Evolutionary conservation across 2,797 vertebrate genomes (phyloP).

Genomic region (Cossypha dichroa): DNA sequence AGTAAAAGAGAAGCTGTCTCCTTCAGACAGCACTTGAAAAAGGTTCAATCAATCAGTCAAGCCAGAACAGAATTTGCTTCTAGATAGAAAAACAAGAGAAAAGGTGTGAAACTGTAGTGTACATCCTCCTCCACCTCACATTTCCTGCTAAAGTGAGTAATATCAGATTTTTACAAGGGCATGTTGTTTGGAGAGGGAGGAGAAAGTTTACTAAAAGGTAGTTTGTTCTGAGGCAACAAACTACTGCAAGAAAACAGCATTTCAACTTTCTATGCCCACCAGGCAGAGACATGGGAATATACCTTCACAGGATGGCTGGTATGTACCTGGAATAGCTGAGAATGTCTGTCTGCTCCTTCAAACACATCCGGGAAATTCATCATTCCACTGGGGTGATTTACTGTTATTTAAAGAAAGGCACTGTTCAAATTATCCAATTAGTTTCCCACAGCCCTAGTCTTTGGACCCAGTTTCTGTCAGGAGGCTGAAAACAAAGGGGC

Average conservation of each 20-base stretch:
- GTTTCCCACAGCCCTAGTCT: background rate
- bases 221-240: background rate
- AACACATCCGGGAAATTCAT: background rate
- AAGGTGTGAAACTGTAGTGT: slow-evolving; percentile 50
- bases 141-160: slow-evolving; percentile 29
- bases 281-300: fast-evolving
- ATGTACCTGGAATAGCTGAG: background rate
- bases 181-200: background rate
- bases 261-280: background rate
- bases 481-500: background rate
- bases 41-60: slow-evolving; percentile 28
- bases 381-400: background rate
- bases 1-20: slow-evolving; percentile 29
- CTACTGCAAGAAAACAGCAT: background rate
- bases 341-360: background rate
- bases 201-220: slow-evolving; percentile 16
- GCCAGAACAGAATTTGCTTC: slow-evolving; percentile 33
- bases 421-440: background rate
- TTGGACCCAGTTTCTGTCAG: background rate
- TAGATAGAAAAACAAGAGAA: slow-evolving; percentile 38
- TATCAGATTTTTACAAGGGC: slow-evolving; percentile 8
- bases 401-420: background rate
- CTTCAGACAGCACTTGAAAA: slow-evolving; percentile 26
- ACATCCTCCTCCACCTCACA: slow-evolving; percentile 16
- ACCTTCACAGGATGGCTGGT: background rate